Evolutionary conservation across 2,113 vertebrate genomes (phyloP), one percentile per base, ranked within the genome.

Genomic region (Ictidomys tridecemlineatus): DNA sequence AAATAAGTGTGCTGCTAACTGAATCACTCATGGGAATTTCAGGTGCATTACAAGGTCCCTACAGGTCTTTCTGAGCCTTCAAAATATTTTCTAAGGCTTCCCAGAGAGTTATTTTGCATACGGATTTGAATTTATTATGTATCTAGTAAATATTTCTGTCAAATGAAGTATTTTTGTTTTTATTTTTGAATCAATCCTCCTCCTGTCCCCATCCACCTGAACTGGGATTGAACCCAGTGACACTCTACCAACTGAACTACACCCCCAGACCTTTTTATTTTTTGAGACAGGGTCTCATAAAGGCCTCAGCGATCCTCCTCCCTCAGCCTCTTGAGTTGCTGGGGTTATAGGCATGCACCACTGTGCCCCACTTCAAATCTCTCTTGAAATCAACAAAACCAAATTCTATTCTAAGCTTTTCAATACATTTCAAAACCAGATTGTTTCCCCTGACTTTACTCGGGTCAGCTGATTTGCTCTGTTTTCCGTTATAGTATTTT

Each of bases 101-200:
- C 22, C 37, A 22, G 34, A 39, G 30, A 16, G 9, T 58, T 69
- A 61, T 84, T 96, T 92, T 73, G 32, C 58, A 85, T 85, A 76
- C 0, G 30, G 24, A 80, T 92, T 90, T 87, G 77, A 45, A 56
- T 78, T 65, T 67, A 93, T 89, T 87, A 58, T 13, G 34, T n/a
- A 84, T 56, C 37, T 56, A 76, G 32, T 67, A 69, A 69, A 30
- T 85, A 70, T 88, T 93, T 91, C 58, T 94, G 26, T 91, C 53
- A 93, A 77, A 78, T 73, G 45, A 69, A 69, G 14, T 39, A 58
- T 37, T 70, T 85, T 79, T 5, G 56, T 48, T 88, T 78, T 89
- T 79, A n/a, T 67, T 77, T 70, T 42, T 24, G 74, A 56, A 53
- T 88, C 67, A 85, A 26, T 17, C n/a, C 24, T 22, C 58, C 7